Conservation (phyloP, 2,113 vertebrate genomes). For the Nesoenas mayeri region DNA sequence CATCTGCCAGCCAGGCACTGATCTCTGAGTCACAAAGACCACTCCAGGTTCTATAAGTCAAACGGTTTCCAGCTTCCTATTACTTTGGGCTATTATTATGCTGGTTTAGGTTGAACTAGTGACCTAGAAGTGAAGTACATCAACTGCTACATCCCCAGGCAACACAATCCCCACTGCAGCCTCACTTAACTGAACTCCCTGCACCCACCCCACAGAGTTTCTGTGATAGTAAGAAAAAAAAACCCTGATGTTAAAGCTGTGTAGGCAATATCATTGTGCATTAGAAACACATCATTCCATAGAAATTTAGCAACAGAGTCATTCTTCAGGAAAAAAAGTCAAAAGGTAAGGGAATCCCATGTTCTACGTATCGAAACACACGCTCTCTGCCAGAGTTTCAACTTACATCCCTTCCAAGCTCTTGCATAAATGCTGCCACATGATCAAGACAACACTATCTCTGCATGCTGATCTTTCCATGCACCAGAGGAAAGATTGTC, state of each 20-base stretch:
- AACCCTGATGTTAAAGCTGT: background rate
- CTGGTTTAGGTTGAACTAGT: background rate
- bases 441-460: background rate
- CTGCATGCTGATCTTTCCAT: background rate
- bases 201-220: background rate
- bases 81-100: background rate
- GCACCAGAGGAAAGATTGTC: background rate
- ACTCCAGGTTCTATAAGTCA: background rate
- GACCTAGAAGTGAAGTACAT: background rate
- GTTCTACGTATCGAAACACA: background rate
- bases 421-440: background rate
- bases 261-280: background rate
- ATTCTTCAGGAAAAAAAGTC: background rate
- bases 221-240: background rate
- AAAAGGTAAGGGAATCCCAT: conserved; percentile 17
- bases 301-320: background rate
- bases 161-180: background rate
- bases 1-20: background rate
- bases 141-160: background rate
- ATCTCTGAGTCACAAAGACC: background rate
- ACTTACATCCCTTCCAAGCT: conserved; percentile 14
- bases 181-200: background rate
- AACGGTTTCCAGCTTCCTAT: background rate
- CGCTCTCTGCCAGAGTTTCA: conserved; percentile 1
- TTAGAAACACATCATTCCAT: background rate